These are phyloP conservation scores for Agonum fuliginosum DNA, from an alignment of 2,888 invertebrate species.

Conservation along the genomic window DNA sequence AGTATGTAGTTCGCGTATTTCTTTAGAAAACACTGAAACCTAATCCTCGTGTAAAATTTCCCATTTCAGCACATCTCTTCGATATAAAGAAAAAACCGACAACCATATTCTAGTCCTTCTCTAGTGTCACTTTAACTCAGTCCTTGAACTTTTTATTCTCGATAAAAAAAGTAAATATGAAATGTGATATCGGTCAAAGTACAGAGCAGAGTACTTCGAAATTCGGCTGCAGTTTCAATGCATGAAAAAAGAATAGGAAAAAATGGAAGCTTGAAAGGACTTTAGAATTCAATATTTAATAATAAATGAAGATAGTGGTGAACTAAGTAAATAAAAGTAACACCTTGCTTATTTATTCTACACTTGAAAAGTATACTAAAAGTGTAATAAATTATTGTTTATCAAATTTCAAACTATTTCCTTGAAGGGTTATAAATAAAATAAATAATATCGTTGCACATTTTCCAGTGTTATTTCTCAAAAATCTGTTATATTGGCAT, in stretches of 20 bases:
- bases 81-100: no score
- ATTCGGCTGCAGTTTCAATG: background rate
- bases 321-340: background rate
- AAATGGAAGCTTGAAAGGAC: background rate
- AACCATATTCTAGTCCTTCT: no score
- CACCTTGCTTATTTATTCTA: no score
- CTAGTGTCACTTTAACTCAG: background rate
- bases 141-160: conserved; percentile 36
- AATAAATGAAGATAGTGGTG: background rate
- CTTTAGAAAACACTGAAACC: no score
- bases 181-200: conserved; percentile 5
- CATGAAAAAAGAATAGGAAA: background rate
- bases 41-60: conserved; percentile 28
- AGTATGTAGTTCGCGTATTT: no score
- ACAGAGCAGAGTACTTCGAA: background rate
- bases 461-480: no score
- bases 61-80: conserved; percentile 16
- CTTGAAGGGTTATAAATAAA: no score
- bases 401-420: background rate
- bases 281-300: conserved; percentile 13
- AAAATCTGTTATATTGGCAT: no score
- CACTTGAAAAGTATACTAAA: no score
- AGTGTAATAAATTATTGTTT: no score
- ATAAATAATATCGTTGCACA: no score
- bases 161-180: conserved; percentile 42